Base-by-base conservation (phyloP, 1,140 invertebrate genomes). In the Chelonus insularis region DNA sequence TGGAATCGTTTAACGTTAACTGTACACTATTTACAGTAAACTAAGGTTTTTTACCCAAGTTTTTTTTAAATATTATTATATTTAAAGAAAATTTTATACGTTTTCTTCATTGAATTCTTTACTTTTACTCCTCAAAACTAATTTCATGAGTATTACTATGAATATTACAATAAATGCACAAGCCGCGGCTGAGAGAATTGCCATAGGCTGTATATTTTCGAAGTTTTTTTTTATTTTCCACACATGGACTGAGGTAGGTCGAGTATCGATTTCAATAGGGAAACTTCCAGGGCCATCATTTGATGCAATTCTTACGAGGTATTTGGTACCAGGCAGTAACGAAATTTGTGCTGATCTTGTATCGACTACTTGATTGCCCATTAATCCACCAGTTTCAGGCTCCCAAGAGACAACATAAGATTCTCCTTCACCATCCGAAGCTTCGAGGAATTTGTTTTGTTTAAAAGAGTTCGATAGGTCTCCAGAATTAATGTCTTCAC, bases 331-430 rank as follows among this genome's bases (percentile, higher is more conserved):
- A 4, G 78, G 74, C 0, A 77, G 56, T 4, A 82, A 61, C 25
- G 77, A 80, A 37, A 81, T 81, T 57, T 82, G 78, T 0, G 77
- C 77, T 1, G 64, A 69, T 23, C 72, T 75, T 1, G 72, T 70
- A 14, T 82, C 77, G 0, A 78, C 72, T 1, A 79, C 78, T 60
- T 82, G 80, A 39, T 82, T 81, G 2, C 79, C 80, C 75, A 75
- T 80, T 0, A 79, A 62, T 12, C 80, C 78, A 0, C 80, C 79
- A 1, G 77, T 69, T 41, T 79, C 73, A 0, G 78, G 75, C 25
- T 79, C 74, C 80, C 80, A 81, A 4, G 78, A 77, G 0, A 81
- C 77, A 4, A 81, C 73, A 39, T 72, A 81, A 0, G 73, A 73
- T 39, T 77, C 68, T 8, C 8, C 4, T 32, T 74, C 61, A 0